Evolutionary conservation across 2,888 invertebrate species (phyloP), one percentile per base, ranked within the genome.

Genomic region (Coronaproctus castanopsis): DNA sequence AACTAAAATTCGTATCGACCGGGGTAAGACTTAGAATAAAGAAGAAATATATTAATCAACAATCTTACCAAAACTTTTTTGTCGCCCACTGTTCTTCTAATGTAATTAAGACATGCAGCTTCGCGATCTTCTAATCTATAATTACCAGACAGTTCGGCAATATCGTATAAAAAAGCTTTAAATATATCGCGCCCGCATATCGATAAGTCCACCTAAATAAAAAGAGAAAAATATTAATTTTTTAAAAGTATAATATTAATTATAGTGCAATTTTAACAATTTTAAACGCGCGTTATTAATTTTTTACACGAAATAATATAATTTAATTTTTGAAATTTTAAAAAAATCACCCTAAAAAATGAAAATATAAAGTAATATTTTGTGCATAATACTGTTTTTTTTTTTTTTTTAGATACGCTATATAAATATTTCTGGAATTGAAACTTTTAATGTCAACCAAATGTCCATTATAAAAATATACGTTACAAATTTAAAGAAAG

Each of bases 101-200:
- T 93, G 73, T 91, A 90, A 69, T 88, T 85, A 68, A 98, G 80
- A 75, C 97, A 97, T 64, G 87, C 82, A 20, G 82, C 79, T 71
- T 95, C 91, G 52, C 98, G 79, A 67, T 82, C 83, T 63, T 82
- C 80, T 75, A 97, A 82, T 36, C 93, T 95, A 74, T 83, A 98
- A 67, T 81, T 83, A 60, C 91, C 87, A 62, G 85, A 80, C 64
- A 93, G 76, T 14, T 89, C 88, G 65, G 86, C 85, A 66, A 98
- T 82, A 69, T 90, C 90, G 72, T 86, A 92, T 65, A 98, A 76
- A 75, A 98, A 98, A 75, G 96, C 96, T 63, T 84, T 82, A 68
- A 98, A 74, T 82, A 99, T 97, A 69, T 81, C 78, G 72, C 83
- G 83, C 62, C 96, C 96, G 70, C 91, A 85, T 18, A 81, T 79